Percentiles rank a stretch among this genome's conserved stretches.
Conservation (phyloP, 2,797 vertebrate genomes). For the Peromyscus melanophrys region DNA sequence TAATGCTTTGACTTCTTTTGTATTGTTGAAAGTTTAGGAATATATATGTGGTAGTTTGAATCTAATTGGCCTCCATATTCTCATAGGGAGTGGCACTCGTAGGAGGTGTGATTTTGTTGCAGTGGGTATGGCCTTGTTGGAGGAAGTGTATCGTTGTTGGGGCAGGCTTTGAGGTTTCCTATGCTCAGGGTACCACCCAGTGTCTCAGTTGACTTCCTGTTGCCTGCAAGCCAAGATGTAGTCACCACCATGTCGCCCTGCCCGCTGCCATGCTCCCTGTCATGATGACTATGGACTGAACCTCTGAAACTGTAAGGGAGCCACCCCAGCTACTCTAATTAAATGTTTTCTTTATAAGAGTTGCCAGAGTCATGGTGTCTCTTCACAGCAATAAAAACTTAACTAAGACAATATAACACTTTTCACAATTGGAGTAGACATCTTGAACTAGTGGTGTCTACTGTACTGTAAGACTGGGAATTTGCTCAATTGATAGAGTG, state of each 20-base stretch:
- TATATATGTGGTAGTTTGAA: not conserved
- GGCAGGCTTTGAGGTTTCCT: not conserved
- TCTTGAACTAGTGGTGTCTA: not conserved
- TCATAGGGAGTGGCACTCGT: not conserved
- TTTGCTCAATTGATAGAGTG: not conserved
- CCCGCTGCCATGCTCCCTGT: not conserved
- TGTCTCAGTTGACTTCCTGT: not conserved
- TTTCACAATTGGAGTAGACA: constrained; percentile 26
- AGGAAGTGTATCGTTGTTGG: not conserved
- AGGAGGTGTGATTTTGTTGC: not conserved
- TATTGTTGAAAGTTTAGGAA: constrained; percentile 28
- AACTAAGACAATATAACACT: not conserved
- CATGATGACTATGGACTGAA: not conserved
- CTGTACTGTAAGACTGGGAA: not conserved
- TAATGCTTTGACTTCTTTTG: not conserved
- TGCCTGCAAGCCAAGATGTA: not conserved
- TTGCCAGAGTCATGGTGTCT: not conserved
- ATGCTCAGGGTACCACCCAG: not conserved
- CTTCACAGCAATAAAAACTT: not conserved
- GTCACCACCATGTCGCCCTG: not conserved
- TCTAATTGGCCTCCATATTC: not conserved
- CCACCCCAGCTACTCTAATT: not conserved
- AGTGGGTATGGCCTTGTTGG: not conserved
- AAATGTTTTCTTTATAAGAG: not conserved
- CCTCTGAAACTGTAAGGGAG: not conserved